Conservation (phyloP, 1,140 invertebrate genomes). For the Mya arenaria region DNA sequence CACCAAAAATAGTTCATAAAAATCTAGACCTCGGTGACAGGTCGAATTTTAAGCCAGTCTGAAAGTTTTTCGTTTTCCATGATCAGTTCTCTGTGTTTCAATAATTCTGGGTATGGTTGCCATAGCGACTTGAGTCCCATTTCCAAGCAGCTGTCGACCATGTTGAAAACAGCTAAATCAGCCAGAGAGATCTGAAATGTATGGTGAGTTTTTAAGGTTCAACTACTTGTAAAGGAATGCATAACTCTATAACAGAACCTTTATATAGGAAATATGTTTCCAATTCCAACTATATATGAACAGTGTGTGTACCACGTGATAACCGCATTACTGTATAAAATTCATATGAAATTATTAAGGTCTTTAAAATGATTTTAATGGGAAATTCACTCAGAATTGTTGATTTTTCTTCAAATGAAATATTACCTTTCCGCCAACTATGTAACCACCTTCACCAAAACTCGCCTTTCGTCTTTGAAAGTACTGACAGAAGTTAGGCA, state of each 20-base stretch:
- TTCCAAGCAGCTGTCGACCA: conserved; percentile 30
- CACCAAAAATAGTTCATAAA: too few relatives aligned
- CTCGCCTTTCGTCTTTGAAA: neutral
- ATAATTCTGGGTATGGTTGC: conserved; percentile 16
- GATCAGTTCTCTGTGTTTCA: conserved; percentile 5
- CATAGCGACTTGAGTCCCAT: conserved; percentile 29
- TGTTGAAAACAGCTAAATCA: conserved; percentile 35
- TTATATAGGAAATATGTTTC: too few relatives aligned
- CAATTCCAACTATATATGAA: too few relatives aligned
- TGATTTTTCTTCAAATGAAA: too few relatives aligned
- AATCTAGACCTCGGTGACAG: conserved; percentile 13
- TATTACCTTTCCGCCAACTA: conserved; percentile 14
- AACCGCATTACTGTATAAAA: too few relatives aligned
- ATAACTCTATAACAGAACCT: too few relatives aligned
- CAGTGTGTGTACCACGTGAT: too few relatives aligned
- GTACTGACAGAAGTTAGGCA: conserved; percentile 12
- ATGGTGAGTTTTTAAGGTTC: too few relatives aligned
- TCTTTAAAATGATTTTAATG: too few relatives aligned
- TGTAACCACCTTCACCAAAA: conserved; percentile 5
- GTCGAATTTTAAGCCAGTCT: conserved; percentile 21
- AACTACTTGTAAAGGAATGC: too few relatives aligned
- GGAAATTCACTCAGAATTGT: too few relatives aligned
- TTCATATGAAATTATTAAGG: too few relatives aligned
- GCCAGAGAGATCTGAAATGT: conserved; percentile 32
- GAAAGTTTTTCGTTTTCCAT: conserved; percentile 1